A percentile compares a stretch with the other conserved stretches of the same genome.
Evolutionary conservation across 30 jellyfish, hydroid and myxozoan species (phyloP).

Genomic region (Cassiopea xamachana): DNA sequence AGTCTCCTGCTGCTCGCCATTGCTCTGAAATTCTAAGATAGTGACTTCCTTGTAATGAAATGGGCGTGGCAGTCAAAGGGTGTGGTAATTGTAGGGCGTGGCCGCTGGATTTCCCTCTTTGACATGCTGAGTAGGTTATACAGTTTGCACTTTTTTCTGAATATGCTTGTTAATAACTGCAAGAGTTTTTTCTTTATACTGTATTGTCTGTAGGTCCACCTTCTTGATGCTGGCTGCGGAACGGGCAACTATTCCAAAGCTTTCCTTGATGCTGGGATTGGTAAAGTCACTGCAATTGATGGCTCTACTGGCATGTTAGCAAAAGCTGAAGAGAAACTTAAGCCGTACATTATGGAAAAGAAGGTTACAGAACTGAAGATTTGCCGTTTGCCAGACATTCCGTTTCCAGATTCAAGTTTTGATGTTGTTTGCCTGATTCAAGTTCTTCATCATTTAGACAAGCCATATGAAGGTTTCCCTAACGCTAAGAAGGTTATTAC

Average conservation of each 20-base stretch:
- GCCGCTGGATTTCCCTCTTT: no score
- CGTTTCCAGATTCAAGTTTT: constrained; percentile 77
- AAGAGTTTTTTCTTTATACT: background rate
- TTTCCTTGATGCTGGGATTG: constrained; percentile 80
- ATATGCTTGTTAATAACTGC: background rate
- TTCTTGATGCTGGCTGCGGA: constrained; percentile 96
- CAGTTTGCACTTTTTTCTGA: background rate
- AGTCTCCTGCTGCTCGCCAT: no score
- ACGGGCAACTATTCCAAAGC: constrained; percentile 88
- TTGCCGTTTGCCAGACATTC: constrained; percentile 70
- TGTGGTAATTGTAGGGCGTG: no score
- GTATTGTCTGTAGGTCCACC: constrained; percentile 55
- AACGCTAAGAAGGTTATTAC: constrained; percentile 39
- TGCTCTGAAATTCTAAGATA: no score
- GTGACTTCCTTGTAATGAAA: no score
- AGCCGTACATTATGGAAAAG: constrained; percentile 5
- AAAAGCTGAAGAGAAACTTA: constrained; percentile 66
- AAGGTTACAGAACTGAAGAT: constrained; percentile 36
- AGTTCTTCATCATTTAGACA: constrained; percentile 89
- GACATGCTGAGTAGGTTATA: no score
- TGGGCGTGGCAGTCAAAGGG: no score
- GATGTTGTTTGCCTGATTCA: constrained; percentile 83
- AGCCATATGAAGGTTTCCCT: constrained; percentile 51
- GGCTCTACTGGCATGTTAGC: constrained; percentile 83
- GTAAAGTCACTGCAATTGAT: constrained; percentile 76